These are phyloP conservation scores for Tricholaema leucomelas DNA, from an alignment of 2,113 vertebrate species.

Conservation along the genomic window DNA sequence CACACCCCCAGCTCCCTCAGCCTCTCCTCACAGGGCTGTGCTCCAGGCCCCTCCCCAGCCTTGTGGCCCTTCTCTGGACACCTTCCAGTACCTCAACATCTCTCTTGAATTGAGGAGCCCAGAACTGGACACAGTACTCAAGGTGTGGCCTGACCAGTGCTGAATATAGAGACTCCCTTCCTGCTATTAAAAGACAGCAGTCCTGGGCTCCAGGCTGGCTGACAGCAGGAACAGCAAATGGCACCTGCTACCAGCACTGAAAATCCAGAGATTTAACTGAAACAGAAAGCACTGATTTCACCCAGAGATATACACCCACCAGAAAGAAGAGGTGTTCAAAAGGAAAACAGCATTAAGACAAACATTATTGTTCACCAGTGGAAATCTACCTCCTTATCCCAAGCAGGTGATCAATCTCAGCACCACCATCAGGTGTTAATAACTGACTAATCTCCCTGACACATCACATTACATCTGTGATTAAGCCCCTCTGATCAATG, in stretches of 20 bases:
- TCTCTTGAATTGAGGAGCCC: too few species aligned
- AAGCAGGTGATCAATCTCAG: background rate
- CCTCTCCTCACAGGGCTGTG: too few species aligned
- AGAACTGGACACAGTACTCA: too few species aligned
- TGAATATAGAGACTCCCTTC: background rate
- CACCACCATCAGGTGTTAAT: background rate
- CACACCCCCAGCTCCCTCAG: too few species aligned
- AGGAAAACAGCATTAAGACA: background rate
- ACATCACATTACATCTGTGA: constrained; percentile 18
- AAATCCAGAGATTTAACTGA: background rate
- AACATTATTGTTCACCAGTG: background rate
- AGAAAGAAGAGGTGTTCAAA: background rate
- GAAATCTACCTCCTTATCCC: background rate
- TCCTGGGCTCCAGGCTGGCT: background rate
- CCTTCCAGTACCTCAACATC: too few species aligned
- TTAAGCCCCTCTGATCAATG: constrained; percentile 38
- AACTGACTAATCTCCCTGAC: constrained; percentile 15
- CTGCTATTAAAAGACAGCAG: background rate
- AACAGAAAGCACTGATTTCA: background rate
- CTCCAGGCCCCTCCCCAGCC: too few species aligned
- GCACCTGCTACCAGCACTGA: background rate
- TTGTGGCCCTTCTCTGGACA: too few species aligned
- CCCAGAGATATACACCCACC: too few species aligned
- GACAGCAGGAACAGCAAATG: background rate
- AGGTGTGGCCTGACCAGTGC: too few species aligned